These are phyloP conservation scores for Myzus persicae DNA, from an alignment of 1,140 invertebrate genomes.

Conservation along the genomic window DNA sequence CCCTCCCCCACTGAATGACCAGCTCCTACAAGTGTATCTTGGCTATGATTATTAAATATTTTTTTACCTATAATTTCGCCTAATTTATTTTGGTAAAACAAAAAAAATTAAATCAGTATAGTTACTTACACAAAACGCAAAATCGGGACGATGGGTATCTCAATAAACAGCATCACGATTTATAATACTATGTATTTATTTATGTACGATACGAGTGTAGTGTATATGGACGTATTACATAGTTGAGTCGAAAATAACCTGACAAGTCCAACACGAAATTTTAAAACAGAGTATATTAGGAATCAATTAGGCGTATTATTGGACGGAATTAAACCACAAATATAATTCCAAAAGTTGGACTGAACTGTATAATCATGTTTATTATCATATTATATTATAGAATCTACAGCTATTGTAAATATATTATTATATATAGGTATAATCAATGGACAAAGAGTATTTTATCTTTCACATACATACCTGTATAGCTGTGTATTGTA, in stretches of 20 bases:
- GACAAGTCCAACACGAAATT: too few species aligned
- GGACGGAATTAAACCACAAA: too few species aligned
- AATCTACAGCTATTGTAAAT: background rate
- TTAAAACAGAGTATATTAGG: too few species aligned
- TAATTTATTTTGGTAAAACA: background rate
- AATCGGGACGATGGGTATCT: background rate
- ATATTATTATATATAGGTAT: background rate
- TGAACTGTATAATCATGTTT: too few species aligned
- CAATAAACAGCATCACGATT: too few species aligned
- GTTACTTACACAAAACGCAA: background rate
- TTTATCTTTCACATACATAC: background rate
- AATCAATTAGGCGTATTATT: too few species aligned
- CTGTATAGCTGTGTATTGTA: too few species aligned
- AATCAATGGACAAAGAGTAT: background rate
- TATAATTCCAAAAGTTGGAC: too few species aligned
- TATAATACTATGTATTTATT: too few species aligned
- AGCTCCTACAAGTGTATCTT: background rate
- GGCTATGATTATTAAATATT: background rate
- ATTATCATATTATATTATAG: background rate
- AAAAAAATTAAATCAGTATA: background rate
- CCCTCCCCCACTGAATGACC: background rate
- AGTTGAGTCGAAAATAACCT: too few species aligned
- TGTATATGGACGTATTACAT: background rate
- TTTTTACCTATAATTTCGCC: background rate
- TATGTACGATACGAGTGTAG: too few species aligned